Percentiles rank a stretch among this genome's conserved stretches.
These are phyloP conservation scores for Octomys mimax DNA, from an alignment of 2,797 vertebrate genomes.

Conservation along the genomic window DNA sequence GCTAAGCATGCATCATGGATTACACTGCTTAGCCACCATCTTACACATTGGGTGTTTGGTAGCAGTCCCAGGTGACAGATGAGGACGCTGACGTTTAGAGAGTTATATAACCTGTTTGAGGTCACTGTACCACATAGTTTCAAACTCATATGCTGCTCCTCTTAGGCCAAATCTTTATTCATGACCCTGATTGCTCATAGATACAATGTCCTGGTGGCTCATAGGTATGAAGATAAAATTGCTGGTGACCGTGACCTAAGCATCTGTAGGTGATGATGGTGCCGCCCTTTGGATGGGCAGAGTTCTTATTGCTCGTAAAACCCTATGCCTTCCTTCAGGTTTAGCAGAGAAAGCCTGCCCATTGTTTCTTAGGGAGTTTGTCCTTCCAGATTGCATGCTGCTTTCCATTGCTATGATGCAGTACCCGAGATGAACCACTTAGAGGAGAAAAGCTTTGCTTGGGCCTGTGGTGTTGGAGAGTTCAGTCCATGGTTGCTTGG, in stretches of 20 bases:
- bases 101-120: background rate
- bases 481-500: background rate
- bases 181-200: background rate
- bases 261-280: background rate
- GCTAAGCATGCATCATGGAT: background rate
- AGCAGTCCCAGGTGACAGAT: conserved; percentile 55
- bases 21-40: background rate
- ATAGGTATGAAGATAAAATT: background rate
- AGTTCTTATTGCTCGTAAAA: background rate
- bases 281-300: background rate
- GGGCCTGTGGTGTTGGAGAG: too few relatives aligned
- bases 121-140: background rate
- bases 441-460: background rate
- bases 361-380: too few relatives aligned
- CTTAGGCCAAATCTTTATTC: too few relatives aligned
- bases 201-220: background rate
- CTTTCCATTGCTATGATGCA: background rate
- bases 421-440: background rate
- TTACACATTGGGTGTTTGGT: background rate
- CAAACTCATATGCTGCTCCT: background rate
- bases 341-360: background rate
- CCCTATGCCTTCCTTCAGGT: background rate
- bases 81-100: conserved; percentile 56
- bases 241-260: background rate
- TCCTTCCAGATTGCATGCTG: background rate